A percentile compares a stretch with the other conserved stretches of the same genome.
phyloP scores from a whole-genome alignment of 2,113 vertebrate genomes.

The Manacus vitellinus region DNA sequence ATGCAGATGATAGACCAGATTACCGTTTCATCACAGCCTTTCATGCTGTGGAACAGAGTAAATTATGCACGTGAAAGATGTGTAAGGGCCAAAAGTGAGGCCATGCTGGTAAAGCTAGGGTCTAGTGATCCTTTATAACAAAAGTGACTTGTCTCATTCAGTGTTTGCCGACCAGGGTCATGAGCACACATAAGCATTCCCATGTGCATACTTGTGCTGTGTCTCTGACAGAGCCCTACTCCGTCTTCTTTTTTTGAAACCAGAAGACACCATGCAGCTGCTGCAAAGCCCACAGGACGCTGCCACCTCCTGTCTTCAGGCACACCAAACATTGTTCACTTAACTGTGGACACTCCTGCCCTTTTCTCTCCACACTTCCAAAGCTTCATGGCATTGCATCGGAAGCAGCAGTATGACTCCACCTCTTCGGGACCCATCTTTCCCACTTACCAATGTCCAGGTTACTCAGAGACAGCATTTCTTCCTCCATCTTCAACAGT shows the following conservation, averaged over 20 bases:
- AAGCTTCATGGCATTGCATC: accelerated
- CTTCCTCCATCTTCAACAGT: background rate
- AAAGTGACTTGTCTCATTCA: accelerated
- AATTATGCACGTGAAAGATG: background rate
- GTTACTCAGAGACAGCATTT: background rate
- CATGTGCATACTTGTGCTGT: background rate
- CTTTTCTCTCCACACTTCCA: background rate
- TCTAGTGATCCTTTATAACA: background rate
- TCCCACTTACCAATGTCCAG: background rate
- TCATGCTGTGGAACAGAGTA: background rate
- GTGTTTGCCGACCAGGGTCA: background rate
- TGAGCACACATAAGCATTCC: accelerated
- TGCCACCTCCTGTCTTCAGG: background rate
- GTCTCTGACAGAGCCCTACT: background rate
- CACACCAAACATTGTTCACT: background rate
- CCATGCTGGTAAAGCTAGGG: background rate
- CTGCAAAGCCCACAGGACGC: background rate
- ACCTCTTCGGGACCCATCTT: background rate
- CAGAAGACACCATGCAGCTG: background rate
- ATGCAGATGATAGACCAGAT: background rate
- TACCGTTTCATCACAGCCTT: background rate
- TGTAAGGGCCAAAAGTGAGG: background rate
- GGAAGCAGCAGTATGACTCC: background rate
- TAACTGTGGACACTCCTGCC: accelerated
- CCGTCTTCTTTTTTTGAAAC: background rate